Base-by-base conservation (phyloP, 2,797 vertebrate species). In the Hippoglossus hippoglossus region DNA sequence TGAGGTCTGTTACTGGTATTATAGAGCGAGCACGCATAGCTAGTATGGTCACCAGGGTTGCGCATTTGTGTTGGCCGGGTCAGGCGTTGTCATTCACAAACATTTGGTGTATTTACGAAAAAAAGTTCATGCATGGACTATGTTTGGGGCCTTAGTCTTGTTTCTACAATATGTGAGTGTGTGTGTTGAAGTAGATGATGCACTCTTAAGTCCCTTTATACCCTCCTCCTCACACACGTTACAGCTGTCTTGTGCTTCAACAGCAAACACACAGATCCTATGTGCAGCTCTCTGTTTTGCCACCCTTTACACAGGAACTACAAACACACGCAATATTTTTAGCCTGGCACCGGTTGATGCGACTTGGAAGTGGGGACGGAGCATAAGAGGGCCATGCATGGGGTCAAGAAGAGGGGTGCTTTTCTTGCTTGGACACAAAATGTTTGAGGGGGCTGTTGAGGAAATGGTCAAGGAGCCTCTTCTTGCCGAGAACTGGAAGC, bases 291-390 rank as follows among this genome's bases (percentile, higher is more conserved):
- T 65, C 41, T 83, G 73, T 81, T 80, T 78, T 77, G 63, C 77
- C 79, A 75, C 63, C 57, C 36, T 9, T 49, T 75, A 73, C 73
- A 72, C 77, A 80, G 80, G 82, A 90, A 86, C 65, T 82, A 81
- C 83, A 89, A 89, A 88, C 88, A 89, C 71, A 26, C 21, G 44
- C 54, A 31, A 67, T 87, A 85, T 85, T 89, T 90, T 87, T 82
- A 86, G 84, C 67, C 62, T 85, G 82, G 87, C 83, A 87, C 61
- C n/a, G 28, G 59, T 26, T 79, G 56, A 4, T 2, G 55, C 55
- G 41, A 67, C n/a, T 63, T 47, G 63, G 71, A 71, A 71, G 71
- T 63, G 34, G 63, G 67, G 44, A 50, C 9, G 57, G 70, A 66
- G 71, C 81, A 84, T 63, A 75, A 76, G 77, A 67, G 70, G 67